Conservation (phyloP, 2,797 vertebrate genomes). For the Tenualosa thibaudeaui region DNA sequence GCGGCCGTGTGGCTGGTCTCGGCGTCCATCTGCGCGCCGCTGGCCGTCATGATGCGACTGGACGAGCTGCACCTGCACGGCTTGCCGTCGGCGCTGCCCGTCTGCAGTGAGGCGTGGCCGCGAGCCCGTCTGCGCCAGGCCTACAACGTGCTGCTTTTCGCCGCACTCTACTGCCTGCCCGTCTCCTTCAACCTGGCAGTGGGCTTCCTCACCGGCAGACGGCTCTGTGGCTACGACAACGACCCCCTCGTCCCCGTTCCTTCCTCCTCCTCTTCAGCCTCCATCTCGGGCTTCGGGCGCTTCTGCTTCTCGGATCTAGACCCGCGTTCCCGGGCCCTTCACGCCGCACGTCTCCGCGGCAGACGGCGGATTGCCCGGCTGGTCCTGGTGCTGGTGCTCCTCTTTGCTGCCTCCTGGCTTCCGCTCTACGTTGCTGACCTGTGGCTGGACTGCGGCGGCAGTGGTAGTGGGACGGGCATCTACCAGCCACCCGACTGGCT, state of each 20-base stretch:
- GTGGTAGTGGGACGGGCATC: conserved; percentile 44
- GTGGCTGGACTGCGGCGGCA: conserved; percentile 81
- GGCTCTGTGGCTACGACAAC: conserved; percentile 69
- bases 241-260: not conserved
- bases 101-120: conserved; percentile 88
- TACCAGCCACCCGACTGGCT: conserved; percentile 77
- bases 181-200: conserved; percentile 88
- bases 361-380: conserved; percentile 87
- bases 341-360: conserved; percentile 80
- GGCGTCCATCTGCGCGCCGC: conserved; percentile 82
- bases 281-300: not conserved
- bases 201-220: conserved; percentile 81
- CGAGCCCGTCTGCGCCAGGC: conserved; percentile 82
- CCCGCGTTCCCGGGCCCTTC: conserved; percentile 76
- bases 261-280: not conserved
- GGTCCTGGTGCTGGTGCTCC: conserved; percentile 85
- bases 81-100: conserved; percentile 72
- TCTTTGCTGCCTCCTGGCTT: conserved; percentile 85
- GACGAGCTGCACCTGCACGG: conserved; percentile 78
- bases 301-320: conserved; percentile 73
- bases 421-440: conserved; percentile 86
- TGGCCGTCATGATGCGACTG: conserved; percentile 82
- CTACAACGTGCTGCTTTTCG: conserved; percentile 86
- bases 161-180: conserved; percentile 85
- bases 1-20: conserved; percentile 83